Percentiles rank a stretch among this genome's conserved stretches.
These are phyloP conservation scores for Drosophila sp. DNA, from an alignment of 1,140 invertebrate genomes.

Conservation along the genomic window DNA sequence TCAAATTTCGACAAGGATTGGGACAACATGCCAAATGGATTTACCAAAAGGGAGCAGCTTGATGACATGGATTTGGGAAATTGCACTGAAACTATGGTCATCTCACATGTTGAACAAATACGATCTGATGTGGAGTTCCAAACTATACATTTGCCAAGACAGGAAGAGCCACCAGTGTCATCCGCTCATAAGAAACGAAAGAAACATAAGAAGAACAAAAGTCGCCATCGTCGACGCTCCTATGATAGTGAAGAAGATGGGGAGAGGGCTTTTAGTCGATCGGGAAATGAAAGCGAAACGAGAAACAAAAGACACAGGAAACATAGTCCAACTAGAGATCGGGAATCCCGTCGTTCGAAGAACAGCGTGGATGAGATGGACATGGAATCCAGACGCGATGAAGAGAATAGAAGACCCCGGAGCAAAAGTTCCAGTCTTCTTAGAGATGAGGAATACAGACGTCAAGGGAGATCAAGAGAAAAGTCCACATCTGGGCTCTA, in stretches of 20 bases:
- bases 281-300: background rate
- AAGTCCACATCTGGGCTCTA: too few relatives aligned
- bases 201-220: conserved; percentile 49
- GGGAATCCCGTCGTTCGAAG: background rate
- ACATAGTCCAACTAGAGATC: background rate
- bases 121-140: too few relatives aligned
- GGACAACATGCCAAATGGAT: background rate
- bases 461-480: background rate
- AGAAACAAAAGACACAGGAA: background rate
- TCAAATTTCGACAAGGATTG: conserved; percentile 4
- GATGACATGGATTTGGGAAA: conserved; percentile 19
- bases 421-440: background rate
- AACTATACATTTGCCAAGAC: background rate
- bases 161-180: background rate
- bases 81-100: background rate
- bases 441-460: background rate
- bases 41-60: background rate
- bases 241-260: background rate
- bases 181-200: conserved; percentile 32
- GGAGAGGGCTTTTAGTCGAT: background rate
- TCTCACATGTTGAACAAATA: too few relatives aligned
- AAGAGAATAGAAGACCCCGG: background rate
- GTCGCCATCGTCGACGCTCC: background rate
- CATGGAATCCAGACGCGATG: background rate
- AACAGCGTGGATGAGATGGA: too few relatives aligned